Base-by-base conservation (phyloP, 92 coral and sea anemone species). In the Epizoanthus fatuus region DNA sequence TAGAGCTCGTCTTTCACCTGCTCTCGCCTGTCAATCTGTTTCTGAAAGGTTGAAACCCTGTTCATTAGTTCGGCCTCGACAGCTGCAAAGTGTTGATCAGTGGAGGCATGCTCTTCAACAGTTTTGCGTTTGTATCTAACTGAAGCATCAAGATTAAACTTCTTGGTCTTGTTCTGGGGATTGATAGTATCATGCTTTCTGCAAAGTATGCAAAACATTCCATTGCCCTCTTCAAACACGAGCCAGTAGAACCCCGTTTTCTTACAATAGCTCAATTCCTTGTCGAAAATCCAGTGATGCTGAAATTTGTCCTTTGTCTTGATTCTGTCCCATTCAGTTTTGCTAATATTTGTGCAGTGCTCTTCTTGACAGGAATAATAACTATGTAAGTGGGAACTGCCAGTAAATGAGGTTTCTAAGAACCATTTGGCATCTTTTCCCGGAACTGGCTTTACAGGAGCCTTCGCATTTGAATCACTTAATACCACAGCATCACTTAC, bases 151-250 rank as follows among this genome's bases (percentile, higher is more conserved):
- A 22, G 5, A 58, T 84, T 84, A 14, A 82, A 82, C 35, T 69
- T 82, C 56, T 68, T 82, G 54, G 69, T 53, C 53, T 82, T 82
- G 68, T 82, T 82, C 79, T 82, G 86, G 29, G 69, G 79, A 15
- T 69, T 81, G 0, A 22, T 1, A 8, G 67, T 3, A 16, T 81
- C 7, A 42, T 84, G 88, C 19, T 84, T 72, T 19, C 81, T n/a
- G 47, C 88, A 84, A 8, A 84, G 60, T 20, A 84, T 17, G 67
- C 74, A 85, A 52, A 74, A 85, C 86, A 82, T 82, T 45, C 79
- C 76, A 6, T 55, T 55, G 5, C 37, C 86, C 35, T 65, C 86
- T 5, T 65, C 86, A 67, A 29, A 67, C 14, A 65, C 25, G 5
- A 81, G 86, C 77, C 86, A 68, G 62, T 52, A 5, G 39, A 45